Base-by-base conservation (phyloP, 2,888 invertebrate species). In the Oscheius sp. region DNA sequence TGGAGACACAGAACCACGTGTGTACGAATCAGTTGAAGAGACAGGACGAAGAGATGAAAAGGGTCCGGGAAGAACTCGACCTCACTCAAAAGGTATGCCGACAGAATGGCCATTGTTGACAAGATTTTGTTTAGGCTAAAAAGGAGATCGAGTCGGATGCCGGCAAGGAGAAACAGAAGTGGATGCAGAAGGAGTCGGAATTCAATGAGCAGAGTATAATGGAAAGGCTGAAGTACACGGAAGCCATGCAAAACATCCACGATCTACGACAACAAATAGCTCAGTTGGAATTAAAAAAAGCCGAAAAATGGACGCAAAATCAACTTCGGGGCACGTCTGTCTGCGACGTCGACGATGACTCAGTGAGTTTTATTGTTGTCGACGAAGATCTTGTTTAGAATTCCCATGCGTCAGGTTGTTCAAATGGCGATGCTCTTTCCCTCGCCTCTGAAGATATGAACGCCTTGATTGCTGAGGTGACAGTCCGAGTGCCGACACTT, bases 191-290 rank as follows among this genome's bases (percentile, higher is more conserved):
- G 21, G 95, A 96, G 83, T 91, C 80, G 29, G 86, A 87, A 71
- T 58, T 86, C 71, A 85, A 85, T 61, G 87, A 87, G 77, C 80
- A 86, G 73, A 77, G 82, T 53, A 84, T 85, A 58, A 84, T 81
- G 78, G 83, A 85, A 43, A 46, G 94, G 86, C 95, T 98, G 78
- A 92, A 94, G 82, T 96, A 96, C 87, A 95, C 96, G 74, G 98
- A 98, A 89, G 94, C 95, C 87, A 93, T 95, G 73, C 96, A 97
- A 90, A 92, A 93, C 75, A 93, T 97, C 76, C 96, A 96, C 2
- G 96, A 96, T 89, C 92, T 97, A 27, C 93, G 94, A 80, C 95
- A 95, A 85, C 95, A 95, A 90, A 94, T 98, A 75, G 95, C 96
- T 9, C 93, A 94, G 87, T 92, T 96, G 82, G 96, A 97, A 90